phyloP scores from a whole-genome alignment of 2,888 invertebrate species.

The Axea sp. region DNA sequence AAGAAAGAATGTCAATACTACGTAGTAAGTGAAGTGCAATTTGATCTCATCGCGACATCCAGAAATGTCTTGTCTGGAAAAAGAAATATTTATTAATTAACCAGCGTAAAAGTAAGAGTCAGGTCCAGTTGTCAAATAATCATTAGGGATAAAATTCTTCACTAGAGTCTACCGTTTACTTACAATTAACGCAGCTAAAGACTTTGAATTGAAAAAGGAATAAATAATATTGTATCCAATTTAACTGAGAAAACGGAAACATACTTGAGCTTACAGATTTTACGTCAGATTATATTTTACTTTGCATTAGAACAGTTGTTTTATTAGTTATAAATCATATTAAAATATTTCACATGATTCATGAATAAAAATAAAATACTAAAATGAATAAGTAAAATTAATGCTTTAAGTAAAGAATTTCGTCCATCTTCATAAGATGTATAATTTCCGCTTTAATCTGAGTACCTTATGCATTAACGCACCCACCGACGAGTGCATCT shows the following conservation, averaged over 20 bases:
- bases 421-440: constrained; percentile 39
- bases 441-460: constrained; percentile 69
- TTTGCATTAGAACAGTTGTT: too few relatives aligned
- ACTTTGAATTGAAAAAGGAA: too few relatives aligned
- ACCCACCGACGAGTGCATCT: constrained; percentile 65
- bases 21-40: constrained; percentile 42
- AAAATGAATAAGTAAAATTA: constrained; percentile 1
- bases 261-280: too few relatives aligned
- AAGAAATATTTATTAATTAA: constrained; percentile 74
- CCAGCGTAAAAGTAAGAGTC: constrained; percentile 66
- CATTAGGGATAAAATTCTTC: neutral
- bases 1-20: constrained; percentile 56
- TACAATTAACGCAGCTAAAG: constrained; percentile 39
- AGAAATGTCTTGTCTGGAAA: constrained; percentile 47
- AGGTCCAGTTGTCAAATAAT: constrained; percentile 56
- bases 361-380: neutral
- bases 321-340: too few relatives aligned
- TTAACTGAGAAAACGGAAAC: too few relatives aligned
- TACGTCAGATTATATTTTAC: too few relatives aligned
- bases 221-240: too few relatives aligned
- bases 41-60: constrained; percentile 33
- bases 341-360: too few relatives aligned
- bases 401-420: constrained; percentile 17
- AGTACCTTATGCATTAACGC: constrained; percentile 70
- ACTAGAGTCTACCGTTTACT: constrained; percentile 24